Conservation (phyloP, 2,888 invertebrate genomes). For the Lasiommata megera region DNA sequence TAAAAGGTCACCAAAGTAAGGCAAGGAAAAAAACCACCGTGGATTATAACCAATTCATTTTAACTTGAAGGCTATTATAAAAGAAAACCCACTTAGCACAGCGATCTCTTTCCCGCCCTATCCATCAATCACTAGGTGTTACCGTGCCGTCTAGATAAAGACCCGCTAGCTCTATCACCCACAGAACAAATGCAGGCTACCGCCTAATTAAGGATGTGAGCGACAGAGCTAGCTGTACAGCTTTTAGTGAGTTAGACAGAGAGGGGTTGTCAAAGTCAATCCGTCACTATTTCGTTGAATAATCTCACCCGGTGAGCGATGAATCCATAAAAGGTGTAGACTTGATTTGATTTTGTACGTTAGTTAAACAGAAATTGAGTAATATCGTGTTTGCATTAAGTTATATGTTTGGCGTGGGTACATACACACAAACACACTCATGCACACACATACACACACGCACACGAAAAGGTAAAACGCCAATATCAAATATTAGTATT, state of each 20-base stretch:
- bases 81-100: conserved; percentile 11
- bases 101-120: conserved; percentile 41
- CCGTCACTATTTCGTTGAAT: conserved; percentile 74
- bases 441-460: too few relatives aligned
- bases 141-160: conserved; percentile 69
- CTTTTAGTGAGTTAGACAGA: conserved; percentile 38
- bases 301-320: conserved; percentile 75
- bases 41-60: neutral
- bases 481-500: too few relatives aligned
- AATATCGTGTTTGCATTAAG: conserved; percentile 36
- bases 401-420: conserved; percentile 8
- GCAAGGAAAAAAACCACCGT: neutral
- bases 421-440: too few relatives aligned
- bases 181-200: conserved; percentile 73
- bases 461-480: too few relatives aligned
- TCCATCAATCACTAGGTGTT: conserved; percentile 72
- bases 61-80: neutral
- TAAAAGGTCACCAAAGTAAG: too few relatives aligned
- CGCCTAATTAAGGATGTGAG: conserved; percentile 62
- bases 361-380: conserved; percentile 49
- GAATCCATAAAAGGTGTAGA: conserved; percentile 61
- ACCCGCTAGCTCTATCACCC: conserved; percentile 56
- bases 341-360: conserved; percentile 53
- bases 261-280: conserved; percentile 60
- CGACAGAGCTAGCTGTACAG: conserved; percentile 44